Evolutionary conservation across 2,113 vertebrate species (phyloP).

Genomic region (Sceloporus tristichus): DNA sequence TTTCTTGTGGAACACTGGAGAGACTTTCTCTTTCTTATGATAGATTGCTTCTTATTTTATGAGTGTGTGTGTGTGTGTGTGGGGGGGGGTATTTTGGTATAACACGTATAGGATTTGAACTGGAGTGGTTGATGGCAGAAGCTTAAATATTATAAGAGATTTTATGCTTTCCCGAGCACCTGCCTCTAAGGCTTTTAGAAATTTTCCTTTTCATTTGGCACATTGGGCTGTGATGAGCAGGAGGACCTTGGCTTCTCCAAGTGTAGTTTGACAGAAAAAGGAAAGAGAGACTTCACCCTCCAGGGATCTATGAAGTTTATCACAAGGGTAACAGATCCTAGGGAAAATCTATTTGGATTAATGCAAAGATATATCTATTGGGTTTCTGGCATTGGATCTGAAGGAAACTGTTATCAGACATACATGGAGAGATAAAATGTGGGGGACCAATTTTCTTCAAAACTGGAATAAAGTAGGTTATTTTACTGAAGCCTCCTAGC

Average conservation of each 20-base stretch:
- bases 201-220: constrained; percentile 20
- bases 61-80: too few species aligned
- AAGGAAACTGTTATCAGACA: background rate
- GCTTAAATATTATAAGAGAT: constrained; percentile 19
- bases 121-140: background rate
- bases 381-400: constrained; percentile 10
- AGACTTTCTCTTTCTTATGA: background rate
- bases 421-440: background rate
- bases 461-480: background rate
- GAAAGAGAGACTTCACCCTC: background rate
- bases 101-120: background rate
- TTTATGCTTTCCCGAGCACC: constrained; percentile 9
- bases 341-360: background rate
- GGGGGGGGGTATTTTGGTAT: background rate
- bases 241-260: background rate
- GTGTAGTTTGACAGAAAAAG: background rate
- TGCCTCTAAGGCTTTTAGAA: constrained; percentile 1
- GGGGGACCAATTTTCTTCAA: background rate
- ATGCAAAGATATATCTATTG: background rate
- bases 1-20: background rate
- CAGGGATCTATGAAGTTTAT: background rate
- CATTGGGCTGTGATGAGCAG: constrained; percentile 8
- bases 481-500: background rate
- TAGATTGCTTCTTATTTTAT: background rate
- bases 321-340: background rate